Percentiles rank a stretch among this genome's conserved stretches.
Conservation (phyloP, 2,888 invertebrate genomes). For the Sarcophaga variegata region DNA sequence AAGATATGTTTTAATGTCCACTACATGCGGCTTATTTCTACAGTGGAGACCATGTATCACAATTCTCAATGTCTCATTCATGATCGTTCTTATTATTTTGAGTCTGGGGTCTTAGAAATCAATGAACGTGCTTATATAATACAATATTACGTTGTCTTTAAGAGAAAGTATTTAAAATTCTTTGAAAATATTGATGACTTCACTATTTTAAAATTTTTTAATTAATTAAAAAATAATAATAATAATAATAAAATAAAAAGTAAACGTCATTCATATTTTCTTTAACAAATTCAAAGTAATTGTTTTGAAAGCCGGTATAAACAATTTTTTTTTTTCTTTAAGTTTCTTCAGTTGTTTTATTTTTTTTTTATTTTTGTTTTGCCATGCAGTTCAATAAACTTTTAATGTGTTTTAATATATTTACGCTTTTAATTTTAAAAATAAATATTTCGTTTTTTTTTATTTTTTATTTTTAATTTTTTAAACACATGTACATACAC, state of each 20-base stretch:
- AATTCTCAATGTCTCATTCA: too few species aligned
- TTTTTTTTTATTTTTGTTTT: slow-evolving; percentile 36
- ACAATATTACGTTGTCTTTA: background rate
- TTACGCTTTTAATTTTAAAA: too few species aligned
- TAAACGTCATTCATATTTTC: slow-evolving; percentile 4
- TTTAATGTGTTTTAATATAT: too few species aligned
- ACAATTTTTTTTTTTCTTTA: background rate
- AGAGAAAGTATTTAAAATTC: background rate
- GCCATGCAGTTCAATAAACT: background rate
- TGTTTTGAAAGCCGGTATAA: slow-evolving; percentile 43
- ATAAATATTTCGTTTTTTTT: slow-evolving; percentile 1
- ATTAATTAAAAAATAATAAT: background rate
- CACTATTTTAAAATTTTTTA: background rate
- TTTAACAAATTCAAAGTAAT: slow-evolving; percentile 21
- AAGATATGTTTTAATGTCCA: too few species aligned
- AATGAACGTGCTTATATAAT: too few species aligned
- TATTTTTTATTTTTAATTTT: slow-evolving; percentile 17
- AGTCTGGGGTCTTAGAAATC: too few species aligned
- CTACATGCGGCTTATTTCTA: too few species aligned
- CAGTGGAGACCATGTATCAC: too few species aligned
- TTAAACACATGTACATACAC: too few species aligned
- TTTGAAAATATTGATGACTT: slow-evolving; percentile 20
- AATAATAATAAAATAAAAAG: background rate
- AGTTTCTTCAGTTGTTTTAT: slow-evolving; percentile 58
- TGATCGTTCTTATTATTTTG: too few species aligned